Base-by-base conservation (phyloP, 2,113 vertebrate genomes). In the Prolemur simus region DNA sequence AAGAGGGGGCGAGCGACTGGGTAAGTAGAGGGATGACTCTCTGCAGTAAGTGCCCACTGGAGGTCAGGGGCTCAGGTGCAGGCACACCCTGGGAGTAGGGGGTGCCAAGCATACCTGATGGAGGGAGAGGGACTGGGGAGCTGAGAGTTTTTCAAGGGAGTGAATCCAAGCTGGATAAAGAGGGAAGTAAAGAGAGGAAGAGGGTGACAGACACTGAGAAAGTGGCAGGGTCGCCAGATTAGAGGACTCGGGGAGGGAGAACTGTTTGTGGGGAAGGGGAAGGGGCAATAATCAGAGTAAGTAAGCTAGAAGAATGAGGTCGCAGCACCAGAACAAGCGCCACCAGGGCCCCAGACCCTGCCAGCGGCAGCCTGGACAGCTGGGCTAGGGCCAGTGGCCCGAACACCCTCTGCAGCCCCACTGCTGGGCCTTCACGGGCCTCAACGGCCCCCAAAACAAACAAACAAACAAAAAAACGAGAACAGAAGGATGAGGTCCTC, bases 311-410 rank as follows among this genome's bases (percentile, higher is more conserved):
- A 47, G 49, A 56, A 56, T 56, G 54, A 56, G 54, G 54, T 56
- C 83, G 74, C 96, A 66, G 87, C 87, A 89, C 89, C 95, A 18
- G 87, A 95, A 49, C 42, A 2, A 78, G 83, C 89, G 89, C 96
- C 89, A 91, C 96, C 89, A 89, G 97, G 95, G 83, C 82, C 89
- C 69, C 91, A 87, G 37, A 93, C 68, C 42, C 68, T 21, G 83
- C 76, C 77, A 89, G 87, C 87, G n/a, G 86, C 71, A 76, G 71
- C 83, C 2, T 18, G 27, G 27, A 91, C 66, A 0, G 87, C 81
- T 6, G 86, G 34, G 82, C 58, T 32, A 66, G 92, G 68, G 54
- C 74, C 39, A 14, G 64, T 17, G 78, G 95, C 89, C 73, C 95
- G 74, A 97, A 71, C 18, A 8, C 52, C 42, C 68, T 42, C n/a